Conservation (phyloP, 1,140 invertebrate species). For the Nasonia vitripennis region DNA sequence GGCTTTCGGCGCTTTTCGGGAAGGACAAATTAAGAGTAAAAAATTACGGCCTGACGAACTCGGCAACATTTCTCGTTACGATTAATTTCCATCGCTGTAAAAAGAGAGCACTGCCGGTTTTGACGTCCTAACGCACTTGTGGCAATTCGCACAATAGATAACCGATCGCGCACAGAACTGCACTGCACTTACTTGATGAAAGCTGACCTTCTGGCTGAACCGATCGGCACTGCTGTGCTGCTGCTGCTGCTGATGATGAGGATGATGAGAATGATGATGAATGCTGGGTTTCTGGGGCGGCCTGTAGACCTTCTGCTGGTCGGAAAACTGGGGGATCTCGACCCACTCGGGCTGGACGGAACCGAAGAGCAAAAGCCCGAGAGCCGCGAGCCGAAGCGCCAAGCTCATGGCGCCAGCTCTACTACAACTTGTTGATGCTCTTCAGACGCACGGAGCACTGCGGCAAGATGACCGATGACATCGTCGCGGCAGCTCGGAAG, state of each 20-base stretch:
- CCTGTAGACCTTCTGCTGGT: slow-evolving; percentile 66
- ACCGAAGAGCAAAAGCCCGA: not conserved
- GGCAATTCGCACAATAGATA: no score
- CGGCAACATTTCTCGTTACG: no score
- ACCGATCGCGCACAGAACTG: no score
- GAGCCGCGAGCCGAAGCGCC: not conserved
- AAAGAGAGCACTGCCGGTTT: no score
- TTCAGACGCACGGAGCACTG: not conserved
- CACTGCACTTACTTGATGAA: not conserved
- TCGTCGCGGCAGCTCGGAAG: not conserved
- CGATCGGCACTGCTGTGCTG: not conserved
- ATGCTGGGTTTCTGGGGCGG: slow-evolving; percentile 14
- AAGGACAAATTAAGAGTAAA: no score
- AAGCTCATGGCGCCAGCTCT: not conserved
- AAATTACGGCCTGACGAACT: no score
- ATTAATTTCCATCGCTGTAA: no score
- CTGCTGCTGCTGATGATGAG: no score
- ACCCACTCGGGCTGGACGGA: slow-evolving; percentile 63
- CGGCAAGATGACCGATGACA: not conserved
- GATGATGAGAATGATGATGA: not conserved
- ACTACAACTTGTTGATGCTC: not conserved
- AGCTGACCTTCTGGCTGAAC: slow-evolving; percentile 1
- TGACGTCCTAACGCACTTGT: no score
- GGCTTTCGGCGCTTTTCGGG: no score
- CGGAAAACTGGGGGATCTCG: slow-evolving; percentile 70